These are phyloP conservation scores for Acanthopleura granulata DNA, from an alignment of 2,888 invertebrate genomes.

Conservation along the genomic window DNA sequence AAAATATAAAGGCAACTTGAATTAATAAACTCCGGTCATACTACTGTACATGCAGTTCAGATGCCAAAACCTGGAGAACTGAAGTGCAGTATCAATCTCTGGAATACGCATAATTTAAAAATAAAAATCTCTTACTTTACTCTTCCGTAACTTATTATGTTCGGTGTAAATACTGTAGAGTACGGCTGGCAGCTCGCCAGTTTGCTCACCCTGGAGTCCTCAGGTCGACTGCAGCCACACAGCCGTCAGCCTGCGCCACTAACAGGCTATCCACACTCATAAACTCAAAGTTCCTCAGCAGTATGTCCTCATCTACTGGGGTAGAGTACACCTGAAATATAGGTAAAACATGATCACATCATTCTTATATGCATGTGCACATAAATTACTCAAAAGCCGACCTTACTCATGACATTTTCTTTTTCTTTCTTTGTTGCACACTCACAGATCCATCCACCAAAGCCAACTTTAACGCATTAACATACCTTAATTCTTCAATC, in stretches of 20 bases:
- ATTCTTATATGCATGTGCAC: too few species aligned
- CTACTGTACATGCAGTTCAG: too few species aligned
- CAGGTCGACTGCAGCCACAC: conserved; percentile 65
- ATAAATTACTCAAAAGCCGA: too few species aligned
- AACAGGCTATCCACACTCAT: conserved; percentile 56
- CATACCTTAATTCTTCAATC: too few species aligned
- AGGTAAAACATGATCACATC: background rate
- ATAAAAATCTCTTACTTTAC: background rate
- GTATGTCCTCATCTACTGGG: conserved; percentile 52
- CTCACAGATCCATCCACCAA: background rate
- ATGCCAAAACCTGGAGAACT: too few species aligned
- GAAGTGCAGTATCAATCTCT: too few species aligned
- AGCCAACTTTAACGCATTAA: background rate
- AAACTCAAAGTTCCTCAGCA: conserved; percentile 60
- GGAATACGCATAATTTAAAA: too few species aligned
- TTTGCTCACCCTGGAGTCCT: conserved; percentile 50
- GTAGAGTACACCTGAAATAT: conserved; percentile 59
- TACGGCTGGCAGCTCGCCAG: too few species aligned
- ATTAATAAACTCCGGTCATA: too few species aligned
- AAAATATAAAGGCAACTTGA: too few species aligned
- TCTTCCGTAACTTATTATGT: background rate
- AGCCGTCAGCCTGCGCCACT: conserved; percentile 67
- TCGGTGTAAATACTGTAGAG: background rate
- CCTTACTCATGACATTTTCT: too few species aligned
- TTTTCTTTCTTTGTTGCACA: too few species aligned